Evolutionary conservation across 2,888 invertebrate species (phyloP).

Genomic region (Drosophila ezoana): DNA sequence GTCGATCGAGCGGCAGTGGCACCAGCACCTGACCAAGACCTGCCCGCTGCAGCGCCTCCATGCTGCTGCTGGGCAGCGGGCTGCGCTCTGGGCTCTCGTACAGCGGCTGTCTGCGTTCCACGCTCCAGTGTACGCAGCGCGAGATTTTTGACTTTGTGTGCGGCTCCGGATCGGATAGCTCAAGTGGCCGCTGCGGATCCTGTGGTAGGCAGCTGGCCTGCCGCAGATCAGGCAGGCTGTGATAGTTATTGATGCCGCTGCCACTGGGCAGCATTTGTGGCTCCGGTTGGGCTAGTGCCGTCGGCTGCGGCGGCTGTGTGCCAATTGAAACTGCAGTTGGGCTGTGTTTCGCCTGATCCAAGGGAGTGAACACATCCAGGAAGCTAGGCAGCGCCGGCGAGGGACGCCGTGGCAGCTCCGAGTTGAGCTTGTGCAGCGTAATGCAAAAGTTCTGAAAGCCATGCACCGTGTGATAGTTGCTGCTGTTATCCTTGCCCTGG

Average conservation of each 20-base stretch:
- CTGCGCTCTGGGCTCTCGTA: neutral
- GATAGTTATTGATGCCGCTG: constrained; percentile 22
- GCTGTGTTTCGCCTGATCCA: neutral
- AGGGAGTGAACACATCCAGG: constrained; percentile 46
- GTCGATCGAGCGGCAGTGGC: constrained; percentile 39
- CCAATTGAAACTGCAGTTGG: neutral
- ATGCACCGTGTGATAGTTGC: constrained; percentile 64
- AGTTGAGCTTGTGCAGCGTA: constrained; percentile 51
- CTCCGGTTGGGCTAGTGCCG: neutral
- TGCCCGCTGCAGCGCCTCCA: constrained; percentile 3
- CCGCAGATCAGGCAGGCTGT: constrained; percentile 46
- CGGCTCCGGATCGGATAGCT: constrained; percentile 3
- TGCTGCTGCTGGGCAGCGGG: neutral
- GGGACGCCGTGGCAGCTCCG: neutral
- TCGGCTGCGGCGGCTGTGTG: neutral
- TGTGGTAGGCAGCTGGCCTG: neutral
- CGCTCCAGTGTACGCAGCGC: constrained; percentile 48
- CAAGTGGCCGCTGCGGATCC: neutral
- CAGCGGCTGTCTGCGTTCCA: constrained; percentile 10
- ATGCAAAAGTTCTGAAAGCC: constrained; percentile 67
- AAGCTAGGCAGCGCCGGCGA: constrained; percentile 36
- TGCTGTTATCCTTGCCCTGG: neutral
- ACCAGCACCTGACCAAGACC: constrained; percentile 21
- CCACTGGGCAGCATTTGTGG: neutral
- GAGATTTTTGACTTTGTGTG: neutral